These are phyloP conservation scores for Zygogramma bicolorata DNA, from an alignment of 2,888 invertebrate species.

Conservation along the genomic window DNA sequence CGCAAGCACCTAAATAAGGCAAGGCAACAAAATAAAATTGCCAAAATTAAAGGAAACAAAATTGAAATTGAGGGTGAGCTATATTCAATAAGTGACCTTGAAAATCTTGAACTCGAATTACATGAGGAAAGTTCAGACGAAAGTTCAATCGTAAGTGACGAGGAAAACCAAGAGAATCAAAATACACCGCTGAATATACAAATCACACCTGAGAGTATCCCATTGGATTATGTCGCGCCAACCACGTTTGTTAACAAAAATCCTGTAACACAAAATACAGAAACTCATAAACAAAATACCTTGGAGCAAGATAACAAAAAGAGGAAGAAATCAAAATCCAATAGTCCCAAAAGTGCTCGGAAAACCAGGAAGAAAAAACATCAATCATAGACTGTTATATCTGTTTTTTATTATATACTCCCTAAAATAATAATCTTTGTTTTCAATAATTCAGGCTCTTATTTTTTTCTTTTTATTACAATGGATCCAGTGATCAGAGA, in stretches of 20 bases:
- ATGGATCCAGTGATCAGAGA: not conserved
- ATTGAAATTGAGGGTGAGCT: not conserved
- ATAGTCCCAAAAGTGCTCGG: not conserved
- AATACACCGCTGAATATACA: not conserved
- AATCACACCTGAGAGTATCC: not conserved
- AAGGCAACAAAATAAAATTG: not conserved
- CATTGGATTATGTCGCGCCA: not conserved
- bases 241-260: not conserved
- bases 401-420: too few species aligned
- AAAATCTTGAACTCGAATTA: not conserved
- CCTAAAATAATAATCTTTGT: too few species aligned
- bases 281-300: not conserved
- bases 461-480: not conserved
- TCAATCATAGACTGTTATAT: too few species aligned
- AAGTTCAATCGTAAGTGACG: not conserved
- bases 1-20: not conserved
- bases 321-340: not conserved
- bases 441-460: too few species aligned
- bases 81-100: not conserved
- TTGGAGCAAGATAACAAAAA: not conserved
- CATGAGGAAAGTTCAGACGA: not conserved
- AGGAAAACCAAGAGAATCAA: not conserved
- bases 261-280: not conserved
- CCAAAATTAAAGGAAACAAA: not conserved
- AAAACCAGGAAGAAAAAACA: not conserved